phyloP scores from a whole-genome alignment of 2,888 invertebrate species.

The Frankliniella intonsa region DNA sequence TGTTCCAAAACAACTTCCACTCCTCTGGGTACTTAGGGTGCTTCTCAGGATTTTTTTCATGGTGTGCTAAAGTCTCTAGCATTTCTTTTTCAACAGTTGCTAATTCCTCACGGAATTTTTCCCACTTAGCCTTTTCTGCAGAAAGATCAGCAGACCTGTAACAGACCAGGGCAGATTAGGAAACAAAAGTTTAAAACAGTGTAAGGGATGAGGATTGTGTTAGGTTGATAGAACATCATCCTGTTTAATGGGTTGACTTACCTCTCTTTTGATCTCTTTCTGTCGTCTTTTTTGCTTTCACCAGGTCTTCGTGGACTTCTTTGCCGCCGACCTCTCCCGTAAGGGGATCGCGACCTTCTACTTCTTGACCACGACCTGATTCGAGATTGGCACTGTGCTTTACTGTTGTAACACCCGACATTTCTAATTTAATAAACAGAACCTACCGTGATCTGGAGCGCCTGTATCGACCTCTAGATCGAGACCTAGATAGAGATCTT shows the following conservation, averaged over 20 bases:
- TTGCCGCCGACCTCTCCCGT: neutral
- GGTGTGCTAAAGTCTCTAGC: constrained; percentile 55
- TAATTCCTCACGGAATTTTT: constrained; percentile 55
- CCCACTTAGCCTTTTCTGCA: constrained; percentile 47
- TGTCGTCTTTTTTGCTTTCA: constrained; percentile 39
- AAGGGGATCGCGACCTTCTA: constrained; percentile 30
- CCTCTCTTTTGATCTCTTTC: neutral
- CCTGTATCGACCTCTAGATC: constrained; percentile 39
- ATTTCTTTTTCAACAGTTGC: constrained; percentile 44
- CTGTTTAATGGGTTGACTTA: neutral
- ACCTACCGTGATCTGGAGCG: neutral
- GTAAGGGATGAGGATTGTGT: neutral
- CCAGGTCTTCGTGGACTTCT: neutral
- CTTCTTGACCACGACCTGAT: neutral
- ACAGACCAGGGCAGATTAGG: no score
- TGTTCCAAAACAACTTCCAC: constrained; percentile 88
- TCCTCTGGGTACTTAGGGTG: constrained; percentile 84
- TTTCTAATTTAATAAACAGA: neutral
- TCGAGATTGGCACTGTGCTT: no score
- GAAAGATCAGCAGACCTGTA: no score
- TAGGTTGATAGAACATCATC: neutral
- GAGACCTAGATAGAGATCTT: constrained; percentile 41
- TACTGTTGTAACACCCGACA: no score
- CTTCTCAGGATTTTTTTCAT: constrained; percentile 81
- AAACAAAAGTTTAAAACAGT: neutral